phyloP scores from a whole-genome alignment of 2,888 invertebrate species.

The Mythimna impura region DNA sequence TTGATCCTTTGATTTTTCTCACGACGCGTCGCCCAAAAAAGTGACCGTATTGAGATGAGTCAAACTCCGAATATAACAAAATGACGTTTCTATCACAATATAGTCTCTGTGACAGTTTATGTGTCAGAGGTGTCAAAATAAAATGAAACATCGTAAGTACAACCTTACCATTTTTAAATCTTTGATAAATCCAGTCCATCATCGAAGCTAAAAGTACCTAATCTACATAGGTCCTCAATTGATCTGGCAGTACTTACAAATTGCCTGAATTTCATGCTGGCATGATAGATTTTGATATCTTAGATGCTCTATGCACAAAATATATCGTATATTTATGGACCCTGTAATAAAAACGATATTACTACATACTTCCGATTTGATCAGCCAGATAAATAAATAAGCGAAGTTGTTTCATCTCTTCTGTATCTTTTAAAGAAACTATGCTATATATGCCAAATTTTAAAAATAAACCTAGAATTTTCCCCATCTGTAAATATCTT shows the following conservation, averaged over 20 bases:
- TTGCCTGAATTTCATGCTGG: neutral
- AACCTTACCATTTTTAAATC: no score
- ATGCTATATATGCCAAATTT: slow-evolving; percentile 41
- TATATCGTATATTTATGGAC: slow-evolving; percentile 10
- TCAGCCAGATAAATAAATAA: slow-evolving; percentile 1
- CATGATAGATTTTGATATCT: slow-evolving; percentile 1
- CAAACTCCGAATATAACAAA: no score
- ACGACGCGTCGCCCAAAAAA: no score
- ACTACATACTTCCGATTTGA: slow-evolving; percentile 5
- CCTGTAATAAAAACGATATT: slow-evolving; percentile 5
- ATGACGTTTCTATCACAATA: no score
- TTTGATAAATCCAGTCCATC: neutral
- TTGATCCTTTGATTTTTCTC: no score
- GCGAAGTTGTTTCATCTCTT: neutral
- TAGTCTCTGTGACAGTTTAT: no score
- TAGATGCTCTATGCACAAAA: neutral
- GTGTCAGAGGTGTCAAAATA: no score
- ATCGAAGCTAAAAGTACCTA: neutral
- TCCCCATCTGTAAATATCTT: slow-evolving; percentile 24
- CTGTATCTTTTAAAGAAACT: neutral
- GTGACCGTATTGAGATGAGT: no score
- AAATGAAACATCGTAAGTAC: no score
- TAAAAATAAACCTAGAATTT: slow-evolving; percentile 2
- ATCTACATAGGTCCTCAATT: neutral
- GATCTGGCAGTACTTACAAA: neutral